Percentiles rank a stretch among this genome's conserved stretches.
Evolutionary conservation across 2,888 invertebrate species (phyloP).

Genomic region (Molanna angustata): DNA sequence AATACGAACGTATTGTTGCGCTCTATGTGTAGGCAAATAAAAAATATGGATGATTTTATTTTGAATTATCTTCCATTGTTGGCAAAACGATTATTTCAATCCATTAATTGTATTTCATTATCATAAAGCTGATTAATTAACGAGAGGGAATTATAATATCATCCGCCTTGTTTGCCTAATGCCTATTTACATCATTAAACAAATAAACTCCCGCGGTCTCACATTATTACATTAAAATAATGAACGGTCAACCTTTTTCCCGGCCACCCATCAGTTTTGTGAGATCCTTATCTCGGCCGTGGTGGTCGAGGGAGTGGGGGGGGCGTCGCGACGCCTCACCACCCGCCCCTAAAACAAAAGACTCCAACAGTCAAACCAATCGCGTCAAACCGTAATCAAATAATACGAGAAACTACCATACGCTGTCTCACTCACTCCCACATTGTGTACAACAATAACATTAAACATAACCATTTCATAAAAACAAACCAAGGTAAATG

Average conservation of each 20-base stretch:
- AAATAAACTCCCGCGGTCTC: not conserved
- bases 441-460: too few relatives aligned
- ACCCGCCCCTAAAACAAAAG: slow-evolving; percentile 35
- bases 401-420: slow-evolving; percentile 15
- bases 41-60: too few relatives aligned
- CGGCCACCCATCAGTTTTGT: slow-evolving; percentile 54
- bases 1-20: too few relatives aligned
- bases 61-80: too few relatives aligned
- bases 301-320: slow-evolving; percentile 52
- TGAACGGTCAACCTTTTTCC: slow-evolving; percentile 40
- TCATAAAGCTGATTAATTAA: not conserved
- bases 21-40: too few relatives aligned
- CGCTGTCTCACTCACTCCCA: slow-evolving; percentile 15
- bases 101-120: not conserved
- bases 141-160: not conserved
- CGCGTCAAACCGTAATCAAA: slow-evolving; percentile 17
- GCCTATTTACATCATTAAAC: not conserved
- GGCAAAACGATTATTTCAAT: not conserved
- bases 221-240: slow-evolving; percentile 4
- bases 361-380: slow-evolving; percentile 12
- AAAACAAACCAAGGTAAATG: too few relatives aligned
- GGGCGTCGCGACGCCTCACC: slow-evolving; percentile 40
- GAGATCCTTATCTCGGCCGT: slow-evolving; percentile 55
- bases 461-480: too few relatives aligned
- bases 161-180: not conserved